Evolutionary conservation across 2,888 invertebrate species (phyloP), one percentile per base, ranked within the genome.

Genomic region (Strigamia maritima): DNA sequence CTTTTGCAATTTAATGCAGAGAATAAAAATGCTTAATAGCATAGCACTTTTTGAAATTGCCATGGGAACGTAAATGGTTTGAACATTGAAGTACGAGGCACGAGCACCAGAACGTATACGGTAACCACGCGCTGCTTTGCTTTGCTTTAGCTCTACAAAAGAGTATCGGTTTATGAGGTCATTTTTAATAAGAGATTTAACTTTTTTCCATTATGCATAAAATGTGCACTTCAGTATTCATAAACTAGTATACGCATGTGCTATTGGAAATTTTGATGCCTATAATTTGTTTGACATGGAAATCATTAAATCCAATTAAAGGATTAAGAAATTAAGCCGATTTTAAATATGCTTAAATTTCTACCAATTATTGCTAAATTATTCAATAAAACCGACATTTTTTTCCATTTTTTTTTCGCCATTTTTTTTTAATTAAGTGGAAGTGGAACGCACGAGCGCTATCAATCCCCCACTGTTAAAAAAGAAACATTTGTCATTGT

Each of bases 41-140:
- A 19, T 22, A 54, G 19, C 54, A 54, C 54, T 54, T 54, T 44
- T 54, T 54, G 54, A 54, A 54, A 54, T 54, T 54, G 54, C 54
- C 54, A 54, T 54, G 54, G 54, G 54, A 54, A 54, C 54, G n/a
- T 54, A 19, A 54, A 54, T 54, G 54, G n/a, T 54, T 19, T 54
- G 54, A 54, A 54, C 54, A 54, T 54, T 54, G 54, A 54, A 54
- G 54, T 54, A 54, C 19, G 54, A 19, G 54, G 54, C 19, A 54
- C 19, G 54, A 19, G 54, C n/a, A 4, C 6, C 7, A 4, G 19
- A 54, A n/a, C 16, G 16, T 19, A 54, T n/a, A 14, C 40, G n/a
- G n/a, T n/a, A n/a, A n/a, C n/a, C 49, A 49, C 16, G 4, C 49
- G 6, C 54, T 22, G 54, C 54, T 54, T 44, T 44, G 44, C 44